Conservation (phyloP, 1,140 invertebrate genomes). For the Agrilus planipennis region DNA sequence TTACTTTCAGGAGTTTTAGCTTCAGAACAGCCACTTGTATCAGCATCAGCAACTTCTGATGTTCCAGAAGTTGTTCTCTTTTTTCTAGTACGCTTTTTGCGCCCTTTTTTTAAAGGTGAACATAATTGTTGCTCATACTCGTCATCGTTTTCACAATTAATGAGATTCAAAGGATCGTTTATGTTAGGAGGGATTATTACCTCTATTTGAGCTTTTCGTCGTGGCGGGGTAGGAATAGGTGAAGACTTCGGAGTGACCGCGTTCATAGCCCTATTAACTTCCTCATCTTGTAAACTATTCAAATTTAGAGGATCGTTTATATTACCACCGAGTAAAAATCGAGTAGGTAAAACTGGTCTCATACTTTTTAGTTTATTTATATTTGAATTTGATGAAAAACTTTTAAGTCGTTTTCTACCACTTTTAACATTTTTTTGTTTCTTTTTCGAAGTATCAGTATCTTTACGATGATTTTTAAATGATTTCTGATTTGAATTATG, state of each 20-base stretch:
- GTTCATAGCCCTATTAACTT: conserved; percentile 74
- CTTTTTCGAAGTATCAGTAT: conserved; percentile 15
- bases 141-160: conserved; percentile 65
- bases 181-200: conserved; percentile 89
- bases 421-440: conserved; percentile 24
- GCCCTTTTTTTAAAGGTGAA: conserved; percentile 48
- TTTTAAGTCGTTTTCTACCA: conserved; percentile 40
- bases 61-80: conserved; percentile 43
- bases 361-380: conserved; percentile 47
- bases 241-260: conserved; percentile 79
- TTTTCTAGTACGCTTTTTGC: conserved; percentile 43
- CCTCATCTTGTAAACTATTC: conserved; percentile 81
- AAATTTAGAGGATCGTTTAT: conserved; percentile 91
- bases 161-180: conserved; percentile 78
- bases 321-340: conserved; percentile 89
- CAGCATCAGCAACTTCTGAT: conserved; percentile 32
- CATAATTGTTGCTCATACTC: conserved; percentile 64
- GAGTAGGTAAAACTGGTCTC: conserved; percentile 72
- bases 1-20: conserved; percentile 28
- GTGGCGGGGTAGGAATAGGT: conserved; percentile 73
- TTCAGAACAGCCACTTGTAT: conserved; percentile 24
- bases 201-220: conserved; percentile 70
- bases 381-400: conserved; percentile 35
- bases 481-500: too few relatives aligned
- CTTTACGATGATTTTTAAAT: conserved; percentile 7